Percentiles rank a stretch among this genome's conserved stretches.
phyloP scores from a whole-genome alignment of 2,113 vertebrate genomes.

The Corythornis vintsioides region DNA sequence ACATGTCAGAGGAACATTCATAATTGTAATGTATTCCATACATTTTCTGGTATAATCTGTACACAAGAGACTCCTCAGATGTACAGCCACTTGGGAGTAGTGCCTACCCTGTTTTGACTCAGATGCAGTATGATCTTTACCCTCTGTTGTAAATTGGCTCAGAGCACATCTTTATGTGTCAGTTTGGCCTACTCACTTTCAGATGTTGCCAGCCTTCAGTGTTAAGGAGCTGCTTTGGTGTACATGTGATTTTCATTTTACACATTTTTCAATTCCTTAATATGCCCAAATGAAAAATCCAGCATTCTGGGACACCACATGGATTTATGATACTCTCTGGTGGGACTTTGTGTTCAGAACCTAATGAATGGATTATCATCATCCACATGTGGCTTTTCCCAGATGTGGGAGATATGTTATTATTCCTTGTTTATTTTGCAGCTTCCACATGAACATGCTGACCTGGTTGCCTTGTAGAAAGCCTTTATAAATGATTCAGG shows the following conservation, averaged over 20 bases:
- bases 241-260: constrained; percentile 64
- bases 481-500: background rate
- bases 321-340: constrained; percentile 10
- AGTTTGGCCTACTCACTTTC: constrained; percentile 49
- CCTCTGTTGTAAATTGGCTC: constrained; percentile 52
- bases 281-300: constrained; percentile 18
- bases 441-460: background rate
- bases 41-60: constrained; percentile 10
- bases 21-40: constrained; percentile 41
- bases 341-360: background rate
- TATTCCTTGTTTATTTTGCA: constrained; percentile 18
- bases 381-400: constrained; percentile 11
- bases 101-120: constrained; percentile 28
- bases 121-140: constrained; percentile 38
- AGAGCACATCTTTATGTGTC: constrained; percentile 60
- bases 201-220: constrained; percentile 48
- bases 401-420: background rate
- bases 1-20: background rate
- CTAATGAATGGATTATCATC: constrained; percentile 31
- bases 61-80: background rate
- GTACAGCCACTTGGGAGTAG: constrained; percentile 7
- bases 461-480: background rate
- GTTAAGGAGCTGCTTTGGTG: background rate
- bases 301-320: background rate
- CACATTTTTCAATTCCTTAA: constrained; percentile 37